A percentile compares a stretch with the other conserved stretches of the same genome.
Evolutionary conservation across 2,797 vertebrate species (phyloP).

Genomic region (Geotrypetes seraphini): DNA sequence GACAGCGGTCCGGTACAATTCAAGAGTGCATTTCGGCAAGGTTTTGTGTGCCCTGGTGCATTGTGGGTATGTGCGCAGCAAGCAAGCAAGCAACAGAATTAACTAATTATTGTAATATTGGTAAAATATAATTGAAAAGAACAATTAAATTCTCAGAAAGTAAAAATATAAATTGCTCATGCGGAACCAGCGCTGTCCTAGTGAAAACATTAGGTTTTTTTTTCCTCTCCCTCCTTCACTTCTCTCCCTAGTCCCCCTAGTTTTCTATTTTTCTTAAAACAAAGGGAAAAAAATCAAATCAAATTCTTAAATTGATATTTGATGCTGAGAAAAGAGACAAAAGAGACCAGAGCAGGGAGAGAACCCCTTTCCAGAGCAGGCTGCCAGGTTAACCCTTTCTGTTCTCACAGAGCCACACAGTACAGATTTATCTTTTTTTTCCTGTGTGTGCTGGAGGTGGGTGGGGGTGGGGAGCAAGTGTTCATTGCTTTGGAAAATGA

Average conservation of each 20-base stretch:
- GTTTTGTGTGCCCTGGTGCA: slow-evolving; percentile 37
- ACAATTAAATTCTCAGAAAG: slow-evolving; percentile 34
- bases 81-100: slow-evolving; percentile 61
- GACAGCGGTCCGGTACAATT: not conserved
- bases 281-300: slow-evolving; percentile 4
- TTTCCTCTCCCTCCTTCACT: not conserved
- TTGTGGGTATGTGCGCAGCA: slow-evolving; percentile 53
- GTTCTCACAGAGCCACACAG: too few relatives aligned
- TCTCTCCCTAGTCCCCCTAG: too few relatives aligned
- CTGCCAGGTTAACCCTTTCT: too few relatives aligned
- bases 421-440: too few relatives aligned
- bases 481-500: too few relatives aligned
- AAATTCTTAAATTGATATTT: not conserved
- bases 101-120: slow-evolving; percentile 60
- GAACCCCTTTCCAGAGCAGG: too few relatives aligned
- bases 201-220: not conserved
- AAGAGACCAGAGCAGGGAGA: not conserved
- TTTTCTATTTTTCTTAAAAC: slow-evolving; percentile 7
- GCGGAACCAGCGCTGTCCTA: slow-evolving; percentile 48
- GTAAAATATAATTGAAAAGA: slow-evolving; percentile 55
- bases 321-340: not conserved
- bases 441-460: too few relatives aligned
- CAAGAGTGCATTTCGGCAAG: too few relatives aligned
- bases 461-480: too few relatives aligned
- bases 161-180: slow-evolving; percentile 17